Percentiles rank a stretch among this genome's conserved stretches.
These are phyloP conservation scores for Ephialtes manifestator DNA, from an alignment of 2,888 invertebrate genomes.

Conservation along the genomic window DNA sequence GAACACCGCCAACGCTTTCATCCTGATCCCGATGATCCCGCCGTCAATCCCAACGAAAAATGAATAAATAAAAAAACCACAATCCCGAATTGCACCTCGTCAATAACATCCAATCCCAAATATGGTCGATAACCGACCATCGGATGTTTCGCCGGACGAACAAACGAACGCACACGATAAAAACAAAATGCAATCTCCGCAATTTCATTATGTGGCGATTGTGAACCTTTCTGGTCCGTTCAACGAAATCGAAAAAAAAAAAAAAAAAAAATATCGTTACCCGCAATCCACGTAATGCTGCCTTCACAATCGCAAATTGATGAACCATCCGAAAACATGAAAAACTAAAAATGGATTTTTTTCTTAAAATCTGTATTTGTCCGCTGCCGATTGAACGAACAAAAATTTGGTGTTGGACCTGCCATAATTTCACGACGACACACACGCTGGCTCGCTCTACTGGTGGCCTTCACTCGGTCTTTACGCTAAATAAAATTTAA, in stretches of 20 bases:
- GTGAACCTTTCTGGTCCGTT: slow-evolving; percentile 71
- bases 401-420: slow-evolving; percentile 71
- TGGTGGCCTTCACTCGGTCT: slow-evolving; percentile 75
- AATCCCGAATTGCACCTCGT: slow-evolving; percentile 53
- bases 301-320: slow-evolving; percentile 61
- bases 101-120: slow-evolving; percentile 60
- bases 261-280: slow-evolving; percentile 49
- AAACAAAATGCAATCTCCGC: slow-evolving; percentile 54
- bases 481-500: slow-evolving; percentile 68
- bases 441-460: slow-evolving; percentile 76
- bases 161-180: slow-evolving; percentile 37
- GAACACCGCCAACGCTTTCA: slow-evolving; percentile 77
- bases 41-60: slow-evolving; percentile 53
- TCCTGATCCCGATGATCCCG: slow-evolving; percentile 69
- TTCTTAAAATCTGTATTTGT: slow-evolving; percentile 44
- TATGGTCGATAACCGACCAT: slow-evolving; percentile 64
- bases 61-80: slow-evolving; percentile 52
- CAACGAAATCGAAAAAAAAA: slow-evolving; percentile 46
- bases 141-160: slow-evolving; percentile 51
- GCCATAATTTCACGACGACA: slow-evolving; percentile 72
- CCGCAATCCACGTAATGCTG: slow-evolving; percentile 56
- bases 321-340: slow-evolving; percentile 43
- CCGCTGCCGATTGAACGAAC: slow-evolving; percentile 63
- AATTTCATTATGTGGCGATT: slow-evolving; percentile 77
- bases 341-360: slow-evolving; percentile 37